These are phyloP conservation scores for Perodicticus potto DNA, from an alignment of 2,797 vertebrate species.

Conservation along the genomic window DNA sequence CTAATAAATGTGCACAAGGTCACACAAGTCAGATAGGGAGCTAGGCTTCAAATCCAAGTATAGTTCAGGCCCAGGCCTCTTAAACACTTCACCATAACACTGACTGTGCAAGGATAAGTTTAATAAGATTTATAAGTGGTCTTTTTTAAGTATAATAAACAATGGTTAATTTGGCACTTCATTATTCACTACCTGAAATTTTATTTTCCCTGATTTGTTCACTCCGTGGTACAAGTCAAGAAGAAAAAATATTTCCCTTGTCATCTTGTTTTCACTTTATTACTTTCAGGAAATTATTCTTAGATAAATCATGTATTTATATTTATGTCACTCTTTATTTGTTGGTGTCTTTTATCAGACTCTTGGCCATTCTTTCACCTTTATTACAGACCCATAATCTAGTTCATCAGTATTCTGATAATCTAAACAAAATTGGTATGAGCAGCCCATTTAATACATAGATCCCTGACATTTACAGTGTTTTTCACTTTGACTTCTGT, in stretches of 20 bases:
- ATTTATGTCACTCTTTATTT: background rate
- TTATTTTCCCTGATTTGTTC: conserved; percentile 19
- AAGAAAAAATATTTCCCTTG: background rate
- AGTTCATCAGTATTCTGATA: background rate
- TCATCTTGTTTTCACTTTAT: background rate
- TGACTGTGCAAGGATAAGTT: background rate
- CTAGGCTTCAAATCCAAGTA: background rate
- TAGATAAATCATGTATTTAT: background rate
- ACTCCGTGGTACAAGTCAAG: background rate
- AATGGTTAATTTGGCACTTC: background rate
- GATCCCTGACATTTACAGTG: background rate
- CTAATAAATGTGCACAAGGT: background rate
- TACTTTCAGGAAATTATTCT: background rate
- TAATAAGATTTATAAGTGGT: background rate
- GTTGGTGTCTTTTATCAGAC: background rate
- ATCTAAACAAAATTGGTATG: background rate
- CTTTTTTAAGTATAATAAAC: background rate
- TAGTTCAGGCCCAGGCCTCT: background rate
- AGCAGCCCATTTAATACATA: background rate
- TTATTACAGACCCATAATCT: background rate
- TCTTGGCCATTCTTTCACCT: background rate
- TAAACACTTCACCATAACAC: background rate
- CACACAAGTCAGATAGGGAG: background rate
- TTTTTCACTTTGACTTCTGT: background rate
- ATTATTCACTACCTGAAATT: background rate